Percentiles rank a stretch among this genome's conserved stretches.
Conservation (phyloP, 1,140 invertebrate genomes). For the Littorina saxatilis region DNA sequence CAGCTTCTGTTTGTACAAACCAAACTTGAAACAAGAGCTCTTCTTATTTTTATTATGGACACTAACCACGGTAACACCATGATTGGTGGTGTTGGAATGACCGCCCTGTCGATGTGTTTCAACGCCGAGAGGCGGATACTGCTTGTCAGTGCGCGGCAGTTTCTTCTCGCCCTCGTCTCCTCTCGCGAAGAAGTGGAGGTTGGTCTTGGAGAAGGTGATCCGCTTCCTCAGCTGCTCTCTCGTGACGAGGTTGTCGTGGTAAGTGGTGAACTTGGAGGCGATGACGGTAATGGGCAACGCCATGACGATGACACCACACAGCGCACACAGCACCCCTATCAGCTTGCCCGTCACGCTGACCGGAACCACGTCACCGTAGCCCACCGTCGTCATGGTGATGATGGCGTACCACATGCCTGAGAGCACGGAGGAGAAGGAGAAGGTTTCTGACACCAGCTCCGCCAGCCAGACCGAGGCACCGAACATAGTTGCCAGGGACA, state of each 20-base stretch:
- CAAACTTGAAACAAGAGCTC: too few relatives aligned
- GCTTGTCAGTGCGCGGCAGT: too few relatives aligned
- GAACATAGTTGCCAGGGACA: not conserved
- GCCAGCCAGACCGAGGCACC: constrained; percentile 40
- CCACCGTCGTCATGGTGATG: constrained; percentile 97
- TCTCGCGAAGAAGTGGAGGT: too few relatives aligned
- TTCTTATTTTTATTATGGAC: too few relatives aligned
- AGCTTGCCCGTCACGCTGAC: constrained; percentile 62
- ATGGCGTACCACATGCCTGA: constrained; percentile 93
- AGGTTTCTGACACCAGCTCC: constrained; percentile 54
- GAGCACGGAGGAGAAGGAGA: constrained; percentile 85
- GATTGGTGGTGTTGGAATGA: too few relatives aligned
- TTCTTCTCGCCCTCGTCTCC: too few relatives aligned
- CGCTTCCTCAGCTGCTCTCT: not conserved
- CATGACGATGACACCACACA: constrained; percentile 42
- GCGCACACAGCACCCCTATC: constrained; percentile 39
- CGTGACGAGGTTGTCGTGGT: not conserved
- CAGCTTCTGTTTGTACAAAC: too few relatives aligned
- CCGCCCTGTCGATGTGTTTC: too few relatives aligned
- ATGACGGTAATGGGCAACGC: constrained; percentile 47
- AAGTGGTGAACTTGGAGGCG: constrained; percentile 43
- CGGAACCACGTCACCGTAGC: constrained; percentile 93
- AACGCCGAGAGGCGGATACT: too few relatives aligned
- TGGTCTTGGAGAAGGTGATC: too few relatives aligned
- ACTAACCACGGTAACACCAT: too few relatives aligned